A percentile compares a stretch with the other conserved stretches of the same genome.
phyloP scores from a whole-genome alignment of 2,797 vertebrate species.

The Oreochromis grahami region DNA sequence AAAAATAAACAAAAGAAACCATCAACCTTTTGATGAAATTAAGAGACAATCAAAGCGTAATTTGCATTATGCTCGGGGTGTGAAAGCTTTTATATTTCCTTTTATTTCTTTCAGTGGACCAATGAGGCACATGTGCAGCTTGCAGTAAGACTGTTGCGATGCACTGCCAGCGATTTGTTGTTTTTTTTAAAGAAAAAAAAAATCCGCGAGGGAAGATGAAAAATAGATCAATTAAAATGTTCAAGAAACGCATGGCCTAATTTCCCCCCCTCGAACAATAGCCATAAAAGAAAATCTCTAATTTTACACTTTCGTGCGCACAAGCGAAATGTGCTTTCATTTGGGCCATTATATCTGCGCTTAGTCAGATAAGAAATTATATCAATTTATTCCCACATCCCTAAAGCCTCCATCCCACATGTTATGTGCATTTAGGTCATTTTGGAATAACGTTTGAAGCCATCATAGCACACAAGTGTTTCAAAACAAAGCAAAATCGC shows the following conservation, averaged over 20 bases:
- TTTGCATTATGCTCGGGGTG: slow-evolving; percentile 74
- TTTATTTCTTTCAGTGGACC: slow-evolving; percentile 31
- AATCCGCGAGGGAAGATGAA: slow-evolving; percentile 48
- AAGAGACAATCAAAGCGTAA: slow-evolving; percentile 95
- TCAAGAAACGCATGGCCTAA: slow-evolving; percentile 57
- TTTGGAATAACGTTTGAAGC: slow-evolving; percentile 37
- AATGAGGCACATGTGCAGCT: slow-evolving; percentile 41
- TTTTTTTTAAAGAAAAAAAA: neutral
- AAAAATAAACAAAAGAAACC: slow-evolving; percentile 86
- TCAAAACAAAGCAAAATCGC: slow-evolving; percentile 34
- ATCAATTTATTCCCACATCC: slow-evolving; percentile 37
- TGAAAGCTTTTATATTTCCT: slow-evolving; percentile 27
- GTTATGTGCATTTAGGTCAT: slow-evolving; percentile 32
- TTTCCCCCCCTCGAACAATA: slow-evolving; percentile 32
- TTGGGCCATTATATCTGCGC: slow-evolving; percentile 14
- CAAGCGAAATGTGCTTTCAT: slow-evolving; percentile 16
- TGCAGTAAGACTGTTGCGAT: slow-evolving; percentile 13
- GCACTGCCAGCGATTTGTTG: slow-evolving; percentile 23
- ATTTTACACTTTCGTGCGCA: slow-evolving; percentile 29
- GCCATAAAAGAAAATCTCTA: slow-evolving; percentile 24
- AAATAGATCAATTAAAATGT: slow-evolving; percentile 69
- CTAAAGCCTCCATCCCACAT: neutral
- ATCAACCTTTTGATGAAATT: slow-evolving; percentile 95
- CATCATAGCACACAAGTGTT: slow-evolving; percentile 13
- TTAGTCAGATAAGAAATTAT: slow-evolving; percentile 17